phyloP scores from a whole-genome alignment of 1,140 invertebrate species.

The Trachelipus rathkii region DNA sequence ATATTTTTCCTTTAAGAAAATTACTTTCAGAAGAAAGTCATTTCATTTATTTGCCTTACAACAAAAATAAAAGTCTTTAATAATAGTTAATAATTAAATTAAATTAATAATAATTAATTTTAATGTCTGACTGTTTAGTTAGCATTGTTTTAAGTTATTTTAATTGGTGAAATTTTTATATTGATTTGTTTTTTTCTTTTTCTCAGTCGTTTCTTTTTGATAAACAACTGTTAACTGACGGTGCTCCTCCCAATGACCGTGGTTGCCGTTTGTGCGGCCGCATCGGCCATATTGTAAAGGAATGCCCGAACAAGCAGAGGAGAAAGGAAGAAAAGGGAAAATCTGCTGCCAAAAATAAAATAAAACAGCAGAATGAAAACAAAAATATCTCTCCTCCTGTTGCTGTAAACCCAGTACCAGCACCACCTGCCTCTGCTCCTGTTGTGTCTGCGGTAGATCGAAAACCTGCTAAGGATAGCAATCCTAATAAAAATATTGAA shows the following conservation, averaged over 20 bases:
- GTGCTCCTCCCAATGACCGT: slow-evolving; percentile 57
- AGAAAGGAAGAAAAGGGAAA: slow-evolving; percentile 32
- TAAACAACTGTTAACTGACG: slow-evolving; percentile 50
- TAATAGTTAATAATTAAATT: neutral
- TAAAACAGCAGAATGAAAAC: neutral
- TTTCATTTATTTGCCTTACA: too few species aligned
- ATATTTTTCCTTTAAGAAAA: too few species aligned
- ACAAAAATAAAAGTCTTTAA: too few species aligned
- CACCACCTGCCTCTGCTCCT: too few species aligned
- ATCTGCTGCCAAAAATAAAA: neutral
- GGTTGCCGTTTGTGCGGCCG: slow-evolving; percentile 59
- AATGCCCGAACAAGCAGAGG: slow-evolving; percentile 51
- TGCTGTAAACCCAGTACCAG: neutral
- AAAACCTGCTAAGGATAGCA: too few species aligned
- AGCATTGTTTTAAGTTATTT: neutral
- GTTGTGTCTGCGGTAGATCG: too few species aligned
- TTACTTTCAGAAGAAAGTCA: too few species aligned
- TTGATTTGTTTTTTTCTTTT: slow-evolving; percentile 23
- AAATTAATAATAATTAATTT: neutral
- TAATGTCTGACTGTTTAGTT: too few species aligned
- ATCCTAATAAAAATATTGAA: too few species aligned
- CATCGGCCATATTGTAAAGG: slow-evolving; percentile 59
- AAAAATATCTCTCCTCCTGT: neutral
- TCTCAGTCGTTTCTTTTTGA: slow-evolving; percentile 56
- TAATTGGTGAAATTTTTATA: slow-evolving; percentile 18